A percentile compares a stretch with the other conserved stretches of the same genome.
Evolutionary conservation across 2,888 invertebrate species (phyloP).

Genomic region (Cantharis rustica): DNA sequence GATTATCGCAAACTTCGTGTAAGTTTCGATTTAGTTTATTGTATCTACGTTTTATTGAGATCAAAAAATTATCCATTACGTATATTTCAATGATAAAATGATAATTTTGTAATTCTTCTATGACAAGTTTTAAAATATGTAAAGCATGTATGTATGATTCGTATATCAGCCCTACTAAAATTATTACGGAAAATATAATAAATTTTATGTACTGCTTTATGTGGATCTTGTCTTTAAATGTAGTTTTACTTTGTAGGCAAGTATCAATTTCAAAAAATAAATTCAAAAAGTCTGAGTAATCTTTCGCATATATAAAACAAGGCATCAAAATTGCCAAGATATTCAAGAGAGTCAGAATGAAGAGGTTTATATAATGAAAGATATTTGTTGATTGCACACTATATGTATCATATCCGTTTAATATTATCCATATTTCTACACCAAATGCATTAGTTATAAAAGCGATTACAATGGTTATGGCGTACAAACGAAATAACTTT

Average conservation of each 20-base stretch:
- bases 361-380: neutral
- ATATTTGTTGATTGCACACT: neutral
- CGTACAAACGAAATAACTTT: neutral
- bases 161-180: rapidly evolving
- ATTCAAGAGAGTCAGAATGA: neutral
- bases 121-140: too few species aligned
- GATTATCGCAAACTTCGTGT: neutral
- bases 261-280: neutral
- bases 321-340: neutral
- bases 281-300: neutral
- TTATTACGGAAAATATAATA: neutral
- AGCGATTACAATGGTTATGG: neutral
- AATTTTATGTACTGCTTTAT: neutral
- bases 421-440: neutral
- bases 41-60: neutral
- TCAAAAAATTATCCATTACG: neutral
- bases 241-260: neutral
- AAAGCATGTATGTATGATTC: too few species aligned
- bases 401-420: neutral
- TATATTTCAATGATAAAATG: neutral
- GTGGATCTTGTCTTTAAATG: neutral
- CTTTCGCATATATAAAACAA: neutral
- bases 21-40: neutral
- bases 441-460: neutral
- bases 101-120: neutral